Evolutionary conservation across 2,113 vertebrate species (phyloP).

Genomic region (Eolophus roseicapilla): DNA sequence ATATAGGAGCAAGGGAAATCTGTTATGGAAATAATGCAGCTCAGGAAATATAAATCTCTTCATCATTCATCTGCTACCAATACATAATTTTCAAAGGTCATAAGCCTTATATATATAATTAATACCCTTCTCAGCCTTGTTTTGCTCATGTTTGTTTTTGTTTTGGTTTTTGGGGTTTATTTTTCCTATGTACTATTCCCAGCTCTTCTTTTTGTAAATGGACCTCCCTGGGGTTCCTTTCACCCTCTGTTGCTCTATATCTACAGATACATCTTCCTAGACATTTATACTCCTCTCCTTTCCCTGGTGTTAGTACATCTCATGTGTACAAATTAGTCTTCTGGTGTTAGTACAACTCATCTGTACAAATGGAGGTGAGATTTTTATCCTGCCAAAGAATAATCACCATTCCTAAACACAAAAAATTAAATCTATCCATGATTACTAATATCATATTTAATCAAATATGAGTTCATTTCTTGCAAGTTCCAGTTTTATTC

Average conservation of each 20-base stretch:
- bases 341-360: neutral
- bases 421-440: neutral
- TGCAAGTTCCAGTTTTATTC: neutral
- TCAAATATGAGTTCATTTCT: neutral
- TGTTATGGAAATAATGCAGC: neutral
- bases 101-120: neutral
- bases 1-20: neutral
- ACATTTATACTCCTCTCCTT: neutral
- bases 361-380: neutral
- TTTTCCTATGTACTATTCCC: neutral
- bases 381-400: neutral
- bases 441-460: neutral
- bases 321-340: neutral
- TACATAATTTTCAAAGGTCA: neutral
- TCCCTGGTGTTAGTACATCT: neutral
- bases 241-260: neutral
- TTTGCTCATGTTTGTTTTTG: neutral
- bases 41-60: neutral
- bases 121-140: neutral
- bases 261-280: neutral
- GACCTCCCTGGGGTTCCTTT: neutral
- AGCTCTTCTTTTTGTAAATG: neutral
- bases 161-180: neutral
- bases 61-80: neutral
- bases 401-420: neutral